Evolutionary conservation across 2,888 invertebrate species (phyloP).

Genomic region (Spodoptera picta): DNA sequence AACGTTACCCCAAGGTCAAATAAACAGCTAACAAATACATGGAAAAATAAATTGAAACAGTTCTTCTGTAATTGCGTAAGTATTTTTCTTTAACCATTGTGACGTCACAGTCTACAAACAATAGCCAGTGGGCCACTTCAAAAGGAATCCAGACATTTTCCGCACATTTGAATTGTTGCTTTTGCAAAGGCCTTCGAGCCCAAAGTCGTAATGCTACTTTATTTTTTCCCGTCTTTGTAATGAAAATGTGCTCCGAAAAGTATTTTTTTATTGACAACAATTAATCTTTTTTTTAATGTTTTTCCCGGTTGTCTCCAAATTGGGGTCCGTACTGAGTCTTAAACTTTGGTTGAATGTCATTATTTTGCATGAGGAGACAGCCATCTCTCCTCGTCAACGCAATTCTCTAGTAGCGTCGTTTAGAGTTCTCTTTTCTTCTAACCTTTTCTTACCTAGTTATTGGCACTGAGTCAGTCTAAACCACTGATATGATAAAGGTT

Average conservation of each 20-base stretch:
- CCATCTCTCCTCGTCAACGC: too few species aligned
- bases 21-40: too few species aligned
- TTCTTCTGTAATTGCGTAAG: slow-evolving; percentile 6
- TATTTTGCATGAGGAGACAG: too few species aligned
- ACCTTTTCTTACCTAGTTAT: too few species aligned
- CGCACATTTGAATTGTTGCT: slow-evolving; percentile 51
- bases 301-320: too few species aligned
- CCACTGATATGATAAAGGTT: too few species aligned
- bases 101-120: slow-evolving; percentile 50
- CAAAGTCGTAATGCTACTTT: slow-evolving; percentile 49
- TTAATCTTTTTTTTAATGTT: slow-evolving; percentile 31
- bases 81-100: slow-evolving; percentile 40
- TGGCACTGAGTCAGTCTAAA: too few species aligned
- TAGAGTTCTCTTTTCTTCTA: too few species aligned
- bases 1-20: too few species aligned
- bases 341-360: too few species aligned
- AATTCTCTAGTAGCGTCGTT: too few species aligned
- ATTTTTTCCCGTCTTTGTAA: slow-evolving; percentile 55
- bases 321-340: too few species aligned
- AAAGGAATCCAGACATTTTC: slow-evolving; percentile 38
- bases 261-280: slow-evolving; percentile 40
- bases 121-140: slow-evolving; percentile 52
- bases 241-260: slow-evolving; percentile 58
- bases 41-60: background rate
- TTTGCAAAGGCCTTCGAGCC: slow-evolving; percentile 36